Evolutionary conservation across 2,113 vertebrate genomes (phyloP), one percentile per base, ranked within the genome.

Genomic region (Triplophysa siluroides): DNA sequence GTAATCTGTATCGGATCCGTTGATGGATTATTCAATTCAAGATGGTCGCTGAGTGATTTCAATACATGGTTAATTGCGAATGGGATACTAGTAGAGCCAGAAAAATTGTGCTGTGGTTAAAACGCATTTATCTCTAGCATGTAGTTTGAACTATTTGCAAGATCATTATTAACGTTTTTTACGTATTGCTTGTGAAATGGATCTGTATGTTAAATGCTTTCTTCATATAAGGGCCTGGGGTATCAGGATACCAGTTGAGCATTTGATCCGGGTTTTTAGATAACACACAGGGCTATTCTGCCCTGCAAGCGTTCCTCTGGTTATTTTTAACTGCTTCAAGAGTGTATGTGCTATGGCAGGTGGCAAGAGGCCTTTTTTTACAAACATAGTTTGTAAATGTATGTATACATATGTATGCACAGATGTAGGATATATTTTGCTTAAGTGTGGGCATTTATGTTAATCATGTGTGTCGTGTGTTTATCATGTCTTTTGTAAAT

Each of bases 251-350:
- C 87, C 87, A 85, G 87, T 79, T 24, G 87, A 88, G 88, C 73
- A 93, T 87, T 88, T 80, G 88, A 92, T 92, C 90, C 78, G 88
- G 79, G 80, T 85, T 91, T 88, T 91, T 83, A 76, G 88, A 88
- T 83, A 88, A 87, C 82, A 43, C 78, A 81, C 80, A 73, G 79
- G 78, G 60, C 79, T 88, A 84, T 92, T 92, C 90, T 92, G 91
- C 88, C 67, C 81, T 13, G 88, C 88, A 84, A 92, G 92, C 91
- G 83, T 89, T 93, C 85, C 79, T 47, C 19, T 0, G 82, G 89
- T 92, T 94, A 93, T 93, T 93, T 93, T 88, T 93, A 93, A 88
- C 90, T 82, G 81, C 85, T 78, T 86, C 78, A 65, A 85, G 81
- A 81, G 85, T 82, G 62, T 45, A 85, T 78, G 29, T 67, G 18